phyloP scores from a whole-genome alignment of 1,140 invertebrate species.

The Lordiphosa clarofinis region DNA sequence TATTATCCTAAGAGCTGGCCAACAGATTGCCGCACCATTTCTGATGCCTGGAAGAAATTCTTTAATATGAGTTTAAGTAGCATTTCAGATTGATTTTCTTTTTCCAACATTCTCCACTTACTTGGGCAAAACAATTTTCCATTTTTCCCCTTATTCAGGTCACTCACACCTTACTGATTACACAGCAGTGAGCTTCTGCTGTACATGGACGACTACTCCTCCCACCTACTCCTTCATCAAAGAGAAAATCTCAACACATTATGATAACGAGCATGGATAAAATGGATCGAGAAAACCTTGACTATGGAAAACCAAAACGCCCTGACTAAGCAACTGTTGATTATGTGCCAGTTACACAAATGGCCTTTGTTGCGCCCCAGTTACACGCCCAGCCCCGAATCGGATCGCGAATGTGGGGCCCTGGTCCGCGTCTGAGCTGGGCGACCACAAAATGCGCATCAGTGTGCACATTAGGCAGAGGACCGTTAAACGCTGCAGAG shows the following conservation, averaged over 20 bases:
- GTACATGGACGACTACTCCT: constrained; percentile 14
- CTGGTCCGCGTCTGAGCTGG: neutral
- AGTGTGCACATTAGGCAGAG: constrained; percentile 63
- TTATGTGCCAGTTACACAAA: constrained; percentile 73
- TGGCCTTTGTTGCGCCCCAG: constrained; percentile 64
- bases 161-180: constrained; percentile 63
- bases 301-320: constrained; percentile 41
- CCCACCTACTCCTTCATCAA: constrained; percentile 15
- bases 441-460: constrained; percentile 55
- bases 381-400: constrained; percentile 57
- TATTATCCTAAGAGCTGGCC: too few relatives aligned
- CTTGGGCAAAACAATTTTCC: constrained; percentile 16
- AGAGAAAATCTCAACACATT: constrained; percentile 54
- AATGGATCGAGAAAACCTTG: constrained; percentile 11
- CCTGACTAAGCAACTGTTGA: constrained; percentile 69
- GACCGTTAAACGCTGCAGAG: constrained; percentile 57
- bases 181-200: constrained; percentile 26
- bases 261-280: constrained; percentile 73
- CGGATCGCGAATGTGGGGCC: constrained; percentile 7
- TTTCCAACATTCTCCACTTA: constrained; percentile 22
- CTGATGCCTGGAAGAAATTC: constrained; percentile 26
- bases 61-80: constrained; percentile 41
- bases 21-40: constrained; percentile 16
- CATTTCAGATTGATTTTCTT: constrained; percentile 7
- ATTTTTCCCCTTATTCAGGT: constrained; percentile 40